Evolutionary conservation across 2,888 invertebrate genomes (phyloP), one percentile per base, ranked within the genome.

Genomic region (Spatulosminthurus flaviceps): DNA sequence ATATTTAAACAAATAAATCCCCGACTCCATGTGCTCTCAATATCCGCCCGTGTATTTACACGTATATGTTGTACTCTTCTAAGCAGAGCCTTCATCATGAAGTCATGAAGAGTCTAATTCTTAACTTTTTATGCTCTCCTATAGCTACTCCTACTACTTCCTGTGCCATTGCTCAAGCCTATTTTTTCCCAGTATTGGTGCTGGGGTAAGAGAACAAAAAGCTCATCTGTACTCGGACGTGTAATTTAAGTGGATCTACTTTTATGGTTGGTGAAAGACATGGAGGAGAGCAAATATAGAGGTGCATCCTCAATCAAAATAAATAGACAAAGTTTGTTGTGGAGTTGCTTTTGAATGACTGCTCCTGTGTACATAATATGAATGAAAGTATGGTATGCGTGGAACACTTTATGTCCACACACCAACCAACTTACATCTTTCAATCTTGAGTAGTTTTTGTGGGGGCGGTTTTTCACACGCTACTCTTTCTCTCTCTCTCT

Each of bases 221-320:
- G 9, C 51, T 51, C 51, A 51, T 51, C 51, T 51, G 51, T 51
- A 51, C 51, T 51, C 51, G 19, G 16, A 51, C 19, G 16, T 51
- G 51, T 51, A 51, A 51, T 51, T 51, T n/a, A 51, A 51, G 51
- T 51, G 51, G 51, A 51, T 51, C 51, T 51, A 51, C 51, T 51
- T n/a, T 9, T 51, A 51, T 51, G 51, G 9, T 51, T 13, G 5
- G 51, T 51, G 51, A 51, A 51, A n/a, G n/a, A n/a, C n/a, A 51
- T 51, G 51, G 51, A 51, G 51, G 51, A n/a, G n/a, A n/a, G n/a
- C n/a, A n/a, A n/a, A n/a, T n/a, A n/a, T n/a, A n/a, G 9, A 51
- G 51, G 51, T 2, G 51, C 51, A 19, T 51, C n/a, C 51, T 51
- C 51, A 51, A 51, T 51, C 51, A 51, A 51, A 51, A 51, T 51